Base-by-base conservation (phyloP, 1,140 invertebrate species). In the Dryas iulia region DNA sequence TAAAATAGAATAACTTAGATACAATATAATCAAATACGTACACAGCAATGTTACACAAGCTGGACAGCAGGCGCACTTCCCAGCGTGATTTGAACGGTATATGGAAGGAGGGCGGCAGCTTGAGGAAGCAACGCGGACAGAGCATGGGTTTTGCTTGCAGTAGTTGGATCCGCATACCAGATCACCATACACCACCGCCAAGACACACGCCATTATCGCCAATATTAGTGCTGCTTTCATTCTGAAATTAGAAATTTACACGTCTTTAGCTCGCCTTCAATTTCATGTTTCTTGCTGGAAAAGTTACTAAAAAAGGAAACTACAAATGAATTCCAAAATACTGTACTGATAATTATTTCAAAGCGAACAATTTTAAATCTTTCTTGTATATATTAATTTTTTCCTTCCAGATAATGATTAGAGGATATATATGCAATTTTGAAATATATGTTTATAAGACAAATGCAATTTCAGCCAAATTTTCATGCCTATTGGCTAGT, bases 41-140 rank as follows among this genome's bases (percentile, higher is more conserved):
- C 89, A 59, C 3, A 91, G 67, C 10, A 84, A 71, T 5, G 83
- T 86, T 11, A 91, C 87, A 35, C 89, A 91, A 24, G 89, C 89
- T 6, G 87, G 87, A 39, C 89, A 91, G 69, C 89, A 90, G 30
- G 83, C 89, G 63, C 89, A 91, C 63, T 90, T 90, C 65, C 89
- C 89, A 11, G 87, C 73, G 71, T 91, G 89, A 59, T 83, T 84
- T 31, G 81, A 54, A 28, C 83, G 83, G 73, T 87, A 90, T 3
- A 73, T 53, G 6, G 87, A 77, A 0, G 82, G 82, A 0, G 71
- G 47, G 21, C 76, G 74, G 70, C 89, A 91, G 59, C 76, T 82
- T 11, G 63, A 71, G 6, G 68, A 21, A 0, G 82, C 71, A 1
- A 89, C 59, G 3, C 69, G 68, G 0, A 71, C 31, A 7, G 64